Evolutionary conservation across 2,113 vertebrate species (phyloP).

Genomic region (Misgurnus anguillicaudatus): DNA sequence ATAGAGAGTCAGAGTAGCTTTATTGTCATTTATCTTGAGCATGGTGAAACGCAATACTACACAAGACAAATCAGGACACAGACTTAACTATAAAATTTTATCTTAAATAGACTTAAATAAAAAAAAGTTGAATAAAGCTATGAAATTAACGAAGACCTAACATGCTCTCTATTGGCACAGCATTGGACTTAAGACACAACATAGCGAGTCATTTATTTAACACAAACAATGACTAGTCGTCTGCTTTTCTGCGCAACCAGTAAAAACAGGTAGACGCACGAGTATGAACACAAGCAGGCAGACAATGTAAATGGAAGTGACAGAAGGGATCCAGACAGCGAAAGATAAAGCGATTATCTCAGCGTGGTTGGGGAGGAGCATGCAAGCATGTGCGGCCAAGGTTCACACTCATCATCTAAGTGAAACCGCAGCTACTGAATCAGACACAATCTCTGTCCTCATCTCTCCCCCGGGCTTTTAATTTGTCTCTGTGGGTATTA

Average conservation of each 20-base stretch:
- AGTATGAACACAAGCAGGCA: neutral
- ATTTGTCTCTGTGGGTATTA: constrained; percentile 20
- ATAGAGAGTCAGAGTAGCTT: no score
- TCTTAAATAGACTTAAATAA: no score
- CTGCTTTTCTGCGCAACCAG: no score
- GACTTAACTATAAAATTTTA: no score
- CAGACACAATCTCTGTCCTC: neutral
- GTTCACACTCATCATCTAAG: neutral
- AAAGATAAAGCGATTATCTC: neutral
- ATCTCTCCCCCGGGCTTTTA: neutral
- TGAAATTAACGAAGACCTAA: no score
- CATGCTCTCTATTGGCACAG: no score
- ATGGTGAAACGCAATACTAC: no score
- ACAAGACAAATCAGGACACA: no score
- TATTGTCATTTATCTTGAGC: no score
- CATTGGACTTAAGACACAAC: no score
- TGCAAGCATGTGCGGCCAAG: neutral
- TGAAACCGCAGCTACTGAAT: neutral
- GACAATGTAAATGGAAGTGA: neutral
- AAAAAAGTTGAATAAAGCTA: no score
- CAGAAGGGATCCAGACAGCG: neutral
- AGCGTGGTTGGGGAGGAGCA: neutral
- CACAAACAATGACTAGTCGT: neutral
- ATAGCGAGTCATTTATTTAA: neutral
- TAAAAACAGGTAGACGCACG: neutral